These are phyloP conservation scores for Egretta garzetta DNA, from an alignment of 2,113 vertebrate genomes.

Conservation along the genomic window DNA sequence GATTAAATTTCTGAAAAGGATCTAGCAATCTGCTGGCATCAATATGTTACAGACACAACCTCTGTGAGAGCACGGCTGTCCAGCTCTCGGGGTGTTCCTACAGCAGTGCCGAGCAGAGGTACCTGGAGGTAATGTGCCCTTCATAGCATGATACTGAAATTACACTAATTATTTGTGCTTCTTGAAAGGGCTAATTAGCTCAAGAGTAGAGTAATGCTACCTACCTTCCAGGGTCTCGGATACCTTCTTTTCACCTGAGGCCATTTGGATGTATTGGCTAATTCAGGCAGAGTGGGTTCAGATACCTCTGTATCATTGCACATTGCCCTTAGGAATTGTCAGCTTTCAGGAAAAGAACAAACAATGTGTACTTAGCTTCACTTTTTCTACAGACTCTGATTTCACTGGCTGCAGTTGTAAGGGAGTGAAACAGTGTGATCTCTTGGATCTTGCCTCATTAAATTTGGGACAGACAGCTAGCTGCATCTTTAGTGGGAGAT, in stretches of 20 bases:
- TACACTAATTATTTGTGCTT: background rate
- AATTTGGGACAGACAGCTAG: background rate
- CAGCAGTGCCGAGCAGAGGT: background rate
- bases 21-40: background rate
- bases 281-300: background rate
- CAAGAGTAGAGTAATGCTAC: background rate
- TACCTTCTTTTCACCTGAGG: background rate
- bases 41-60: fast-evolving
- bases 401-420: background rate
- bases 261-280: background rate
- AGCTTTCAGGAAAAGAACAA: background rate
- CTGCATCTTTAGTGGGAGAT: background rate
- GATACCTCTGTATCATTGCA: background rate
- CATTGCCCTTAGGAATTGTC: background rate
- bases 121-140: background rate
- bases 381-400: background rate
- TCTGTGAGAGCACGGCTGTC: background rate
- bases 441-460: background rate
- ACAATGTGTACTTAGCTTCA: background rate
- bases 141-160: background rate
- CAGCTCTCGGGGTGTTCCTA: background rate
- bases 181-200: background rate
- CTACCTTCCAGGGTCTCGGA: background rate
- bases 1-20: background rate
- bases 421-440: background rate